phyloP scores from a whole-genome alignment of 1,140 invertebrate genomes.

The Pomacea maculata region DNA sequence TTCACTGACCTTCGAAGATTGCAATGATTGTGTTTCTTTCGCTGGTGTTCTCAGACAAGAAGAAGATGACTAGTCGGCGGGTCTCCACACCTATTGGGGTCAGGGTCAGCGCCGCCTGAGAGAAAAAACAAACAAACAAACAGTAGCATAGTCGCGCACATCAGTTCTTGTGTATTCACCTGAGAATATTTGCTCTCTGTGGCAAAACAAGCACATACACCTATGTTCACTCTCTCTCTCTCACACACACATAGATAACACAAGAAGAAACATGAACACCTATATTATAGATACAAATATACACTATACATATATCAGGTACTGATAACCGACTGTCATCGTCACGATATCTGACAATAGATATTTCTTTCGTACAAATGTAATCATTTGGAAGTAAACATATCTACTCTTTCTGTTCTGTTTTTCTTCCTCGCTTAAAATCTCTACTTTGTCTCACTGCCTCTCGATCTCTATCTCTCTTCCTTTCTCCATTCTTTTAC shows the following conservation, averaged over 20 bases:
- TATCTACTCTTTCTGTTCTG: background rate
- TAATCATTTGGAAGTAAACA: background rate
- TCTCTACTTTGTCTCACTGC: too few species aligned
- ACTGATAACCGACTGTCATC: too few species aligned
- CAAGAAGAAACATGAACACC: constrained; percentile 9
- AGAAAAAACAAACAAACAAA: background rate
- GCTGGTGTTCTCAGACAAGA: too few species aligned
- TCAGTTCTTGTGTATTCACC: too few species aligned
- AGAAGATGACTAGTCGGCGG: too few species aligned
- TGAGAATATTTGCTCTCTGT: background rate
- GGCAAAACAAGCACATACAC: background rate
- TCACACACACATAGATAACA: constrained; percentile 8
- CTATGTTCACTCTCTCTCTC: background rate
- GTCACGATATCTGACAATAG: background rate
- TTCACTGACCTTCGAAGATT: too few species aligned
- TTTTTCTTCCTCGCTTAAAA: background rate
- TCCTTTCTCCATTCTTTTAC: too few species aligned
- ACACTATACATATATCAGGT: background rate
- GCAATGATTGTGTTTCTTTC: too few species aligned
- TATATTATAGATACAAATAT: background rate
- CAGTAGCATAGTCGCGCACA: background rate
- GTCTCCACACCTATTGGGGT: too few species aligned
- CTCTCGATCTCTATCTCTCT: background rate
- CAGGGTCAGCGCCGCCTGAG: too few species aligned
- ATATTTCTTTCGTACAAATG: background rate